A percentile compares a stretch with the other conserved stretches of the same genome.
These are phyloP conservation scores for Sminthopsis crassicaudata DNA, from an alignment of 2,113 vertebrate genomes.

Conservation along the genomic window DNA sequence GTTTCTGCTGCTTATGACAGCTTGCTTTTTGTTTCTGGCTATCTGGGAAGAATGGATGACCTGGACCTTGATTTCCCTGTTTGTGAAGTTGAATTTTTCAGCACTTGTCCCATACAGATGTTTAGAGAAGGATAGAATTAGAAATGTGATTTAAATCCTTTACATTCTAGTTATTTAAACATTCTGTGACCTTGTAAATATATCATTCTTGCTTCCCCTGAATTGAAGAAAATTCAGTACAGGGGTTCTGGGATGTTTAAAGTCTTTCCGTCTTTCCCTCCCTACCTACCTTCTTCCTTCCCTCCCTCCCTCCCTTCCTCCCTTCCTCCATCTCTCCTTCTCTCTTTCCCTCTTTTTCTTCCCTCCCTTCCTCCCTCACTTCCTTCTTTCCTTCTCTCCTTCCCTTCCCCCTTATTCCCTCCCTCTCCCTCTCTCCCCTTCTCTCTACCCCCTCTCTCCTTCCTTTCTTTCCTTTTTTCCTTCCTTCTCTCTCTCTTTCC, in stretches of 20 bases:
- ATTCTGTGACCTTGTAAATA: not conserved
- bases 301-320: too few species aligned
- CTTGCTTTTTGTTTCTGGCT: not conserved
- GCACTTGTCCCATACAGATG: not conserved
- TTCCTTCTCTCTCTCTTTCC: too few species aligned
- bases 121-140: fast-evolving
- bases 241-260: not conserved
- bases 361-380: too few species aligned
- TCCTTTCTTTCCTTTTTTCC: too few species aligned
- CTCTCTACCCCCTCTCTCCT: too few species aligned
- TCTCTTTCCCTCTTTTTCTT: too few species aligned
- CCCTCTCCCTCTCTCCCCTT: too few species aligned
- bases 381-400: too few species aligned
- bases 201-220: not conserved
- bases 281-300: too few species aligned
- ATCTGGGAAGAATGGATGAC: not conserved
- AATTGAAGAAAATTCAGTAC: not conserved
- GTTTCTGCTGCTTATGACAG: not conserved
- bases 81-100: fast-evolving
- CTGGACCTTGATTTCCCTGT: fast-evolving
- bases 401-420: not conserved
- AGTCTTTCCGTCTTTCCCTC: not conserved
- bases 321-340: too few species aligned
- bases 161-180: not conserved
- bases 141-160: not conserved